Conservation (phyloP, 2,113 vertebrate species). For the Mormyrus lacerda region DNA sequence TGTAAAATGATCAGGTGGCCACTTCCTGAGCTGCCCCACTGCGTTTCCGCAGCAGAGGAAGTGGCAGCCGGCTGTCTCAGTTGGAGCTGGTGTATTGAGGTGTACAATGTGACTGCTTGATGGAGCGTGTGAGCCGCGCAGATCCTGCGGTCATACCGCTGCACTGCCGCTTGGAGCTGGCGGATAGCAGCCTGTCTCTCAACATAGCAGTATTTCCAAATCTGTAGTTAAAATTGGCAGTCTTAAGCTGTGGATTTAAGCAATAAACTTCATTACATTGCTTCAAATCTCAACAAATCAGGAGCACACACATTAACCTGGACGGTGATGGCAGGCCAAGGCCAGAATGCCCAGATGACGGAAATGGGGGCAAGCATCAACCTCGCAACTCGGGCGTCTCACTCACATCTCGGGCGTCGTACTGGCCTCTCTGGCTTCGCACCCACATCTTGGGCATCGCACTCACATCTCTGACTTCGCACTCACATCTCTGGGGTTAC, state of each 20-base stretch:
- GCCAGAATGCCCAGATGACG: neutral
- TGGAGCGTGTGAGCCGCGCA: neutral
- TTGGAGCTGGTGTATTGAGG: neutral
- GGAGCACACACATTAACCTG: conserved; percentile 21
- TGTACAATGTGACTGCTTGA: neutral
- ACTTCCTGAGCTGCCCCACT: neutral
- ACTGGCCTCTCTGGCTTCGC: too few species aligned
- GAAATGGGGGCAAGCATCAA: neutral
- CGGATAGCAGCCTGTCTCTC: neutral
- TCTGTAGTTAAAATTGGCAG: neutral
- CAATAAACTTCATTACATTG: neutral
- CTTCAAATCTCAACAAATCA: conserved; percentile 22
- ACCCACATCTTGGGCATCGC: too few species aligned
- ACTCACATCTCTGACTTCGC: rapidly evolving
- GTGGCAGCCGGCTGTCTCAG: neutral
- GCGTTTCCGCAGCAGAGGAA: neutral
- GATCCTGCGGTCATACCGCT: neutral
- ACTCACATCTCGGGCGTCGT: too few species aligned
- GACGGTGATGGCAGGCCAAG: conserved; percentile 23
- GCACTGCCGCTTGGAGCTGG: neutral
- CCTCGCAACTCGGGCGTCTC: too few species aligned
- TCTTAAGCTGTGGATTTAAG: neutral
- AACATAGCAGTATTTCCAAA: neutral
- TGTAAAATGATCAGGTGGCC: neutral
- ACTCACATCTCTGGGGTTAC: too few species aligned